phyloP scores from a whole-genome alignment of 1,140 invertebrate species.

The Steinernema khuongi region DNA sequence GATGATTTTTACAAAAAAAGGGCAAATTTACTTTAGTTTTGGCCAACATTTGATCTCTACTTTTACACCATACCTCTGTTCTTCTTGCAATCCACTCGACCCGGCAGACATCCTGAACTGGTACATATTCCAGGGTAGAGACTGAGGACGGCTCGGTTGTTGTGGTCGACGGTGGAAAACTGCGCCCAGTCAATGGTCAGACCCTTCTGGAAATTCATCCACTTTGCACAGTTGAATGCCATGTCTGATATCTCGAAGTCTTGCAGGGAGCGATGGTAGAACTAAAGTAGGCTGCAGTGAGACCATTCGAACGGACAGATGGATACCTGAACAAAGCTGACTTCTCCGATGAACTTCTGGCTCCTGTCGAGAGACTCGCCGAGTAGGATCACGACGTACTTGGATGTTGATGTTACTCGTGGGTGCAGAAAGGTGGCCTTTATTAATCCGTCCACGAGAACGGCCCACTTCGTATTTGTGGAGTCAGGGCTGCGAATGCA shows the following conservation, averaged over 20 bases:
- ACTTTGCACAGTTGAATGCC: background rate
- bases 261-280: background rate
- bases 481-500: background rate
- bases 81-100: background rate
- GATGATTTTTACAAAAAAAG: no score
- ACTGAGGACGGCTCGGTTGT: background rate
- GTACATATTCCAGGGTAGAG: background rate
- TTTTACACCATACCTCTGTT: background rate
- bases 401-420: background rate
- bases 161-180: background rate
- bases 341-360: background rate
- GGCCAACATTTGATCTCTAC: background rate
- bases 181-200: background rate
- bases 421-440: background rate
- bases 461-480: background rate
- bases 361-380: background rate
- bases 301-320: background rate
- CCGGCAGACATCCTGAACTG: background rate
- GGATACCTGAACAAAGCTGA: background rate
- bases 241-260: background rate
- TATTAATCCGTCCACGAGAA: background rate
- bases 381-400: background rate
- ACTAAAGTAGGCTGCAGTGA: background rate
- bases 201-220: conserved; percentile 7
- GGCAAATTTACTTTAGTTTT: no score